Evolutionary conservation across 1,140 invertebrate species (phyloP).

Genomic region (Chrysoperla carnea): DNA sequence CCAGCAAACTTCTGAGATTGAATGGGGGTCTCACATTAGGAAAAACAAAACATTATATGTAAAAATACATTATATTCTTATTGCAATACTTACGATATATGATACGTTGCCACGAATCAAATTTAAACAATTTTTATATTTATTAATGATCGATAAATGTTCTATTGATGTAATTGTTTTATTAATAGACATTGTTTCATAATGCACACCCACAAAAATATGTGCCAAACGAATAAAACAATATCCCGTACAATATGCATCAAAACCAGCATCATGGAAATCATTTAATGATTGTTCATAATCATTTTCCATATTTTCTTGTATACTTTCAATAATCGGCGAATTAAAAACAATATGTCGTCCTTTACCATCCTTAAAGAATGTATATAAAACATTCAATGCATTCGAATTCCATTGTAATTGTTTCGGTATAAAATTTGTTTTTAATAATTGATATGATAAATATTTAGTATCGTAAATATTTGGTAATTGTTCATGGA

Average conservation of each 20-base stretch:
- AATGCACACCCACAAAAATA: slow-evolving; percentile 16
- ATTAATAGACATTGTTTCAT: too few relatives aligned
- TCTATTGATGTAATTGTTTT: slow-evolving; percentile 23
- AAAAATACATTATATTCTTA: slow-evolving; percentile 14
- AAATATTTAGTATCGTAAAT: slow-evolving; percentile 60
- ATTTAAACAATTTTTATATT: slow-evolving; percentile 38
- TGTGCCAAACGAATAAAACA: slow-evolving; percentile 38
- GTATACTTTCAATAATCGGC: slow-evolving; percentile 21
- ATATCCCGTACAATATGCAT: slow-evolving; percentile 51
- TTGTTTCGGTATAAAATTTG: slow-evolving; percentile 22
- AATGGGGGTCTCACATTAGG: too few relatives aligned
- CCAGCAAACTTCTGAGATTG: too few relatives aligned
- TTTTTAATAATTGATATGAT: slow-evolving; percentile 28
- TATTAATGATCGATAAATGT: slow-evolving; percentile 26
- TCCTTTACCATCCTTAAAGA: slow-evolving; percentile 30
- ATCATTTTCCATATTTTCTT: slow-evolving; percentile 16
- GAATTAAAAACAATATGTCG: slow-evolving; percentile 15
- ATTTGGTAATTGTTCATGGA: slow-evolving; percentile 41
- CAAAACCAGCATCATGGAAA: slow-evolving; percentile 59
- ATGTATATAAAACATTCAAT: slow-evolving; percentile 34
- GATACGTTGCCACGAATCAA: slow-evolving; percentile 33
- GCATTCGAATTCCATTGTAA: slow-evolving; percentile 30
- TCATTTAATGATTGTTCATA: slow-evolving; percentile 5
- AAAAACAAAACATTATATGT: too few relatives aligned
- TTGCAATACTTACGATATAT: slow-evolving; percentile 29